A percentile compares a stretch with the other conserved stretches of the same genome.
Conservation (phyloP, 2,888 invertebrate genomes). For the Chalcosyrphus nemorum region DNA sequence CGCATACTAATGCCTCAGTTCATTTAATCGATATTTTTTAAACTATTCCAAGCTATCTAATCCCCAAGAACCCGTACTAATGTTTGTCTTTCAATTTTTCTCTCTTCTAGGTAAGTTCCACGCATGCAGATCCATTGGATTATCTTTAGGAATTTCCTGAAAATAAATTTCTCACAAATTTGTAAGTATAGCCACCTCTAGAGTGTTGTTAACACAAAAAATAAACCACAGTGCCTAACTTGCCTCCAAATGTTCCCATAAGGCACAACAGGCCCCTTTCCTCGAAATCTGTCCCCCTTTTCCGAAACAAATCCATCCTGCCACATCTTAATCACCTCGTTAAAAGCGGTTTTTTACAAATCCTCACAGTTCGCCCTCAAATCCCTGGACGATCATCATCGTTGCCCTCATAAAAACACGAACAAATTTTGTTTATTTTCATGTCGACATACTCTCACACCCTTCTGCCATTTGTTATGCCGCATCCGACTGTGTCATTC, state of each 20-base stretch:
- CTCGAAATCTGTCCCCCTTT: background rate
- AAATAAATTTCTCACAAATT: constrained; percentile 10
- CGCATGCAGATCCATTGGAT: background rate
- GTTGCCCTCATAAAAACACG: constrained; percentile 26
- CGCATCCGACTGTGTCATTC: background rate
- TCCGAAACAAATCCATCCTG: background rate
- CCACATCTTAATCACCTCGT: constrained; percentile 45
- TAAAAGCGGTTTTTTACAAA: constrained; percentile 25
- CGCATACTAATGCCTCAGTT: too few relatives aligned
- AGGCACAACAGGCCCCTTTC: background rate
- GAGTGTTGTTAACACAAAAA: background rate
- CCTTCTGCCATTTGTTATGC: constrained; percentile 40
- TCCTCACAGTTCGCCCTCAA: background rate
- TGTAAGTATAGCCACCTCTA: background rate
- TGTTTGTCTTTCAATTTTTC: background rate
- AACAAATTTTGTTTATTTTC: constrained; percentile 40
- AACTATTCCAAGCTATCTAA: background rate
- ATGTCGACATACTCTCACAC: constrained; percentile 65
- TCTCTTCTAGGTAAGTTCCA: constrained; percentile 54
- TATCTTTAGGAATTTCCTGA: background rate
- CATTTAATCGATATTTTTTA: too few relatives aligned
- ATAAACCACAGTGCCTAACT: background rate
- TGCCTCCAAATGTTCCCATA: background rate
- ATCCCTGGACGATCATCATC: constrained; percentile 4
- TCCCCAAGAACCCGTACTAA: background rate